A percentile compares a stretch with the other conserved stretches of the same genome.
Conservation (phyloP, 2,113 vertebrate genomes). For the Vulpes ferrilata region DNA sequence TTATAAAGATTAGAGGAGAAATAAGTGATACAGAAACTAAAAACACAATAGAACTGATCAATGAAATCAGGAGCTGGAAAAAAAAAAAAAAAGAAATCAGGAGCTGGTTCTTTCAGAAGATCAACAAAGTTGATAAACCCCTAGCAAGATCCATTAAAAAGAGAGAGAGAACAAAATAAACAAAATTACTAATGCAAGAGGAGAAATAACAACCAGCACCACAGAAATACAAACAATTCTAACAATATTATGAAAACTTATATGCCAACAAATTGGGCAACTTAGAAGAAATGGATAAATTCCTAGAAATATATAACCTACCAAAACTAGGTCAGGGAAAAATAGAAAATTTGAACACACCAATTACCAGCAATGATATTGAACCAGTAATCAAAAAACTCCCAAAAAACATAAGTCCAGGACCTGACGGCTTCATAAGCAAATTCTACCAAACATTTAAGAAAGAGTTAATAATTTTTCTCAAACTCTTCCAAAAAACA, state of each 20-base stretch:
- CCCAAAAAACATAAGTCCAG: background rate
- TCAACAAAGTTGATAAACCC: background rate
- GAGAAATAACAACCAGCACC: background rate
- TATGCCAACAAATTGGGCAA: background rate
- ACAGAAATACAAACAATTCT: background rate
- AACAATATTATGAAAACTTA: background rate
- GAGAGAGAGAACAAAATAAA: background rate
- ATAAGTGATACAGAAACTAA: background rate
- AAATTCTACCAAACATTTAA: background rate
- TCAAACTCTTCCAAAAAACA: background rate
- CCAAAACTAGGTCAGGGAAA: background rate
- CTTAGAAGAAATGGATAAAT: background rate
- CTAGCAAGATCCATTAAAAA: background rate
- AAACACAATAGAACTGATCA: background rate
- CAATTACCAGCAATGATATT: background rate
- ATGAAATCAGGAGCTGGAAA: background rate
- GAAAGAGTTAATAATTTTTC: background rate
- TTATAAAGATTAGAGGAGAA: background rate
- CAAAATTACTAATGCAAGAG: background rate
- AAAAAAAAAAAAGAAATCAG: background rate
- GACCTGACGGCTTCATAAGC: background rate
- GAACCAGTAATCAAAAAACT: background rate
- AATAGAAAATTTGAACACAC: background rate
- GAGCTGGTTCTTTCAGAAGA: background rate
- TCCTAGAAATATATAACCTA: background rate